These are phyloP conservation scores for Myiozetetes cayanensis DNA, from an alignment of 2,113 vertebrate genomes.

Conservation along the genomic window DNA sequence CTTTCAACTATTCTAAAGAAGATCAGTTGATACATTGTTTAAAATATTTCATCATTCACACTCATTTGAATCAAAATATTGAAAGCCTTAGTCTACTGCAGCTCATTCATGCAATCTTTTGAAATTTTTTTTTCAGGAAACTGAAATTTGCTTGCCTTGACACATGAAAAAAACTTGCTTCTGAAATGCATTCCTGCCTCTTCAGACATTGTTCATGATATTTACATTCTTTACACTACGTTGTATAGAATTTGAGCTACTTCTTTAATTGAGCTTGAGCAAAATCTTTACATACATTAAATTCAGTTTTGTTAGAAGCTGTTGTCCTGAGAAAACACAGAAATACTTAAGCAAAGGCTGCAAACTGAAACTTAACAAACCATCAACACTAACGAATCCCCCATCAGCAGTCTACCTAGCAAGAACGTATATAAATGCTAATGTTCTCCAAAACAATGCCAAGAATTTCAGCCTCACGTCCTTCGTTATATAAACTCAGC, in stretches of 20 bases:
- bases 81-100: background rate
- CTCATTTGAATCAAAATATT: background rate
- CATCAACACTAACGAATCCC: background rate
- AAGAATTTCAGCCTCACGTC: background rate
- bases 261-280: background rate
- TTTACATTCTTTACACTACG: background rate
- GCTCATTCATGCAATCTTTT: background rate
- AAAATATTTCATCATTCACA: background rate
- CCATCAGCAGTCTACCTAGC: background rate
- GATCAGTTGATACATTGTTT: background rate
- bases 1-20: background rate
- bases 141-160: background rate
- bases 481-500: background rate
- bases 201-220: background rate
- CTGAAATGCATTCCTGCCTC: background rate
- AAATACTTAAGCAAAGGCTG: background rate
- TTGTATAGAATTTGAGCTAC: background rate
- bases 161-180: background rate
- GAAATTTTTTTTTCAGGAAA: background rate
- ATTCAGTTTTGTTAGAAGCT: background rate
- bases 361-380: background rate
- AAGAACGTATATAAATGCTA: background rate
- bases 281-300: background rate
- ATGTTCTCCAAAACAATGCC: background rate
- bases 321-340: background rate